Percentiles rank a stretch among this genome's conserved stretches.
Conservation (phyloP, 2,888 invertebrate genomes). For the Encarsia formosa region DNA sequence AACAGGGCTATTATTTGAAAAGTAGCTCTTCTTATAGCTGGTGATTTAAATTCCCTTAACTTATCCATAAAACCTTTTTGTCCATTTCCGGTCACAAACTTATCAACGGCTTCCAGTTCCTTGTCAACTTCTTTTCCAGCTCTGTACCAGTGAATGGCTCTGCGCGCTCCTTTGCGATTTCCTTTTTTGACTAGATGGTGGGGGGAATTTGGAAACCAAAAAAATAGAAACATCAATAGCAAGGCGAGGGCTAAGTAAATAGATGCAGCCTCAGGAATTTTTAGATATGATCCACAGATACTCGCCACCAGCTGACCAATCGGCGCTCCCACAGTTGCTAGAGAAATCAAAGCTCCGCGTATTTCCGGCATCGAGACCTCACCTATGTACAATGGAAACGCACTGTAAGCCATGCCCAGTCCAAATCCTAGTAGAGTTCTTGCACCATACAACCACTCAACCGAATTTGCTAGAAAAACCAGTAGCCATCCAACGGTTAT, state of each 20-base stretch:
- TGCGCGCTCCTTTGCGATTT: neutral
- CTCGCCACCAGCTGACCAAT: slow-evolving; percentile 39
- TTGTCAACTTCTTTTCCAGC: slow-evolving; percentile 1
- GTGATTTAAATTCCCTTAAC: neutral
- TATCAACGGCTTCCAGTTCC: slow-evolving; percentile 21
- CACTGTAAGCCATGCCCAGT: slow-evolving; percentile 34
- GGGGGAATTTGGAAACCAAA: slow-evolving; percentile 40
- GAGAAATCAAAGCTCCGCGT: slow-evolving; percentile 38
- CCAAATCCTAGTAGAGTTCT: slow-evolving; percentile 31
- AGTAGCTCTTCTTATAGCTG: slow-evolving; percentile 32
- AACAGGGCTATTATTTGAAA: slow-evolving; percentile 32
- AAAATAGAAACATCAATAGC: slow-evolving; percentile 33
- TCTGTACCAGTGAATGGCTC: slow-evolving; percentile 2
- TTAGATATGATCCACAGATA: slow-evolving; percentile 38
- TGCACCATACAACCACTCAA: slow-evolving; percentile 31
- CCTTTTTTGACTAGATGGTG: slow-evolving; percentile 23
- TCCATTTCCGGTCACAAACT: slow-evolving; percentile 30
- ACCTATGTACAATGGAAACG: slow-evolving; percentile 38
- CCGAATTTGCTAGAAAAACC: slow-evolving; percentile 28
- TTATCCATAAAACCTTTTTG: slow-evolving; percentile 16
- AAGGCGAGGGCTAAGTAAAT: slow-evolving; percentile 34
- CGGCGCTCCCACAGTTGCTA: slow-evolving; percentile 37
- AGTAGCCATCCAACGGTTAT: slow-evolving; percentile 30
- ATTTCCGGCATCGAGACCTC: slow-evolving; percentile 38
- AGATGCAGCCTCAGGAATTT: slow-evolving; percentile 35